These are phyloP conservation scores for Cydia strobilella DNA, from an alignment of 1,140 invertebrate species.

Conservation along the genomic window DNA sequence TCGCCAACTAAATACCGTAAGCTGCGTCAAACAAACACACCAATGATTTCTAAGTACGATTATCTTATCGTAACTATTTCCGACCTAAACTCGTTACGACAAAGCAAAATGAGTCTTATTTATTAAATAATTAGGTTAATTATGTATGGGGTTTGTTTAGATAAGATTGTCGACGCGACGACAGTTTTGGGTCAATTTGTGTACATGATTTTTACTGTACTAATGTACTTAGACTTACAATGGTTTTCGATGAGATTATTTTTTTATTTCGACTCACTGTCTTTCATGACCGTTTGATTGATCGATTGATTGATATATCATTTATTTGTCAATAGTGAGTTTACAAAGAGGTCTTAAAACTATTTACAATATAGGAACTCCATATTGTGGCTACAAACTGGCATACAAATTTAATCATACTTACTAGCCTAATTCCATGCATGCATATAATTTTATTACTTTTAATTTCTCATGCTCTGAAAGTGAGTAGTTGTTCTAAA, in stretches of 20 bases:
- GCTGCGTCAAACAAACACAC: not conserved
- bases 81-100: not conserved
- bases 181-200: slow-evolving; percentile 23
- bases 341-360: too few species aligned
- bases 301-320: too few species aligned
- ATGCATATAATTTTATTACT: too few species aligned
- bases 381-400: too few species aligned
- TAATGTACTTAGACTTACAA: not conserved
- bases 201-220: not conserved
- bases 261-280: not conserved
- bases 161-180: slow-evolving; percentile 12
- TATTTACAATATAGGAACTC: too few species aligned
- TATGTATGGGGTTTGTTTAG: not conserved
- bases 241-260: not conserved
- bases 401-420: too few species aligned
- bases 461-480: too few species aligned
- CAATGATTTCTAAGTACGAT: slow-evolving; percentile 4
- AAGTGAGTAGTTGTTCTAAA: too few species aligned
- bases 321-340: too few species aligned
- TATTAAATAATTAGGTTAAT: not conserved
- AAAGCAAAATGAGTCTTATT: not conserved
- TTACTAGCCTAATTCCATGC: too few species aligned
- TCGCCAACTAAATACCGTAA: slow-evolving; percentile 1
- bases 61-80: slow-evolving; percentile 14
- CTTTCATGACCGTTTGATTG: too few species aligned